These are phyloP conservation scores for Meriones psammophilus DNA, from an alignment of 2,797 vertebrate species.

Conservation along the genomic window DNA sequence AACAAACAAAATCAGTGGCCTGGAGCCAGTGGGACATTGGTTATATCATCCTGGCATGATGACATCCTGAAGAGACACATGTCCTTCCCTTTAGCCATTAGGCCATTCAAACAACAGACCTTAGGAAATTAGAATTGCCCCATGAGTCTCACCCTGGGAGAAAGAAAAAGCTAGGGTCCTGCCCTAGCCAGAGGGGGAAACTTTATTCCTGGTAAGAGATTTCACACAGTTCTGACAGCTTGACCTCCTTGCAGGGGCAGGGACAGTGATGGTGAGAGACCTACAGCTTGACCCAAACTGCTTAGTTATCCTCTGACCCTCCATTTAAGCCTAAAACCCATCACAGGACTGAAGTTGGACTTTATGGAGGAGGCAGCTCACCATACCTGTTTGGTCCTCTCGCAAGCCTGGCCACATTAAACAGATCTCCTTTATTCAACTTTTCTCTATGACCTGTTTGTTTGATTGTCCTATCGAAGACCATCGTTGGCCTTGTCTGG, in stretches of 20 bases:
- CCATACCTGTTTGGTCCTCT: background rate
- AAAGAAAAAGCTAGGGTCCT: background rate
- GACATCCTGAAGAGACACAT: background rate
- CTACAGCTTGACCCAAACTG: background rate
- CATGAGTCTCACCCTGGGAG: background rate
- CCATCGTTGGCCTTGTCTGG: background rate
- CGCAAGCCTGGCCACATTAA: background rate
- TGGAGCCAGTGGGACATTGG: background rate
- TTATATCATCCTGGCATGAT: background rate
- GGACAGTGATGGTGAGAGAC: too few relatives aligned
- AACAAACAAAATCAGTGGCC: too few relatives aligned
- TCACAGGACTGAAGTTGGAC: background rate
- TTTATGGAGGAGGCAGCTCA: background rate
- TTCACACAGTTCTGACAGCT: background rate
- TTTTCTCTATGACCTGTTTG: background rate
- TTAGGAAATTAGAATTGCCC: background rate
- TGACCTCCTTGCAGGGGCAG: background rate
- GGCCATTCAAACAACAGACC: background rate
- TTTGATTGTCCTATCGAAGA: background rate
- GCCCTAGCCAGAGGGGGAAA: background rate
- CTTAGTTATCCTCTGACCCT: background rate
- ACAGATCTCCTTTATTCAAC: too few relatives aligned
- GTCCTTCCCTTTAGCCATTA: background rate
- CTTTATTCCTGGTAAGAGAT: background rate
- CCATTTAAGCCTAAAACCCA: background rate